phyloP scores from a whole-genome alignment of 23 tunicate species.

The Botrylloides violaceus region DNA sequence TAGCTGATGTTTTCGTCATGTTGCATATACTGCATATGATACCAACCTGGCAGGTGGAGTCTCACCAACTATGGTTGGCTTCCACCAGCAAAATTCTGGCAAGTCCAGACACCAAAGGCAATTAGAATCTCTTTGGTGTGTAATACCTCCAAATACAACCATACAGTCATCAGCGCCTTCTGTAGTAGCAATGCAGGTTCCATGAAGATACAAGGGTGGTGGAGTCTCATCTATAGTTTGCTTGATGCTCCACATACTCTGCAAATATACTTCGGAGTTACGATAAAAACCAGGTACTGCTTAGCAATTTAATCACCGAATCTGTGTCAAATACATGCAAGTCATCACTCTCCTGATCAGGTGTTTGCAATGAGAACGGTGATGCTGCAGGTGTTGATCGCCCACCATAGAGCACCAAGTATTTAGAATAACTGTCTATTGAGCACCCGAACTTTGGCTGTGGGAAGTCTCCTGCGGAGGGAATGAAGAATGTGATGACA shows the following conservation, averaged over 20 bases:
- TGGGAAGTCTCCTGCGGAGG: conserved; percentile 34
- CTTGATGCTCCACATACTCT: conserved; percentile 40
- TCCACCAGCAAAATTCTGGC: conserved; percentile 42
- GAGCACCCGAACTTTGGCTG: conserved; percentile 49
- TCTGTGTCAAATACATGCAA: conserved; percentile 43
- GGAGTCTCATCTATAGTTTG: conserved; percentile 40
- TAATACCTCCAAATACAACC: conserved; percentile 43
- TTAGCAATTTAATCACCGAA: too few species aligned
- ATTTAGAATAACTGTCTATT: conserved; percentile 31
- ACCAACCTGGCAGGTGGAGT: conserved; percentile 6
- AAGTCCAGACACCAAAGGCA: conserved; percentile 60
- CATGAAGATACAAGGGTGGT: conserved; percentile 33
- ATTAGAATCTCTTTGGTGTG: neutral
- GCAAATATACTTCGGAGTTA: neutral
- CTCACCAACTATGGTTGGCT: conserved; percentile 37
- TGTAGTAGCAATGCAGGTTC: conserved; percentile 30
- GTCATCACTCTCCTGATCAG: conserved; percentile 38
- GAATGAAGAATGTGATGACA: neutral
- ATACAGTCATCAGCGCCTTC: conserved; percentile 44
- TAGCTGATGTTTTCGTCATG: neutral
- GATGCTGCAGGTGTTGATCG: conserved; percentile 32
- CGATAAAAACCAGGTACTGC: neutral
- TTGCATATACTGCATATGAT: neutral
- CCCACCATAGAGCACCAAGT: conserved; percentile 54
- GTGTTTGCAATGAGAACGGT: conserved; percentile 29